These are phyloP conservation scores for Lindbergichthys nudifrons DNA, from an alignment of 2,797 vertebrate species.

Conservation along the genomic window DNA sequence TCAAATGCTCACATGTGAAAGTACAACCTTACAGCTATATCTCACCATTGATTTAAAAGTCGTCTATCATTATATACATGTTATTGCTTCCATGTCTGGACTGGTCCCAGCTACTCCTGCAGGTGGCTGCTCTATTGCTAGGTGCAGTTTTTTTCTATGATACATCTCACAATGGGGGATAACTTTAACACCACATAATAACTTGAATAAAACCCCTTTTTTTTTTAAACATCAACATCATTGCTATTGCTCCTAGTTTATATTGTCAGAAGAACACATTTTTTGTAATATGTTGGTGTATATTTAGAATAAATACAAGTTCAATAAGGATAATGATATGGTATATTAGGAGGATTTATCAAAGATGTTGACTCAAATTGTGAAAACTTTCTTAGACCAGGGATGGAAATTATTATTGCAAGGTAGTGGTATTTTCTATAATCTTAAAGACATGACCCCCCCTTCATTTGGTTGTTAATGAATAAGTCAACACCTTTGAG, in stretches of 20 bases:
- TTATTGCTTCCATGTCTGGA: constrained; percentile 51
- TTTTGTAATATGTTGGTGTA: neutral
- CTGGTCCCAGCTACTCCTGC: constrained; percentile 23
- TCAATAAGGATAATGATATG: neutral
- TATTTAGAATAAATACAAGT: neutral
- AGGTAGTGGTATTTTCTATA: constrained; percentile 19
- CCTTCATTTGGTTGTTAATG: constrained; percentile 58
- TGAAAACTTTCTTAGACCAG: constrained; percentile 31
- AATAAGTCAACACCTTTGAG: constrained; percentile 63
- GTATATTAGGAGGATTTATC: neutral
- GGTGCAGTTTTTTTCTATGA: constrained; percentile 19
- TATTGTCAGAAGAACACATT: neutral
- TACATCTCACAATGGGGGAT: constrained; percentile 25
- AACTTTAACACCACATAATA: constrained; percentile 29
- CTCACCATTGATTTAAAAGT: constrained; percentile 35
- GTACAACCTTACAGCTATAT: constrained; percentile 20
- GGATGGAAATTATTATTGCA: constrained; percentile 28
- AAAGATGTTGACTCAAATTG: constrained; percentile 31
- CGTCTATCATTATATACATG: constrained; percentile 32
- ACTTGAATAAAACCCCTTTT: neutral
- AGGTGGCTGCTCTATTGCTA: constrained; percentile 8
- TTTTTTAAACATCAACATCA: neutral
- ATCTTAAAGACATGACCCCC: constrained; percentile 25
- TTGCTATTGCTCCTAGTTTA: neutral
- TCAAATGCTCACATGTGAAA: constrained; percentile 23